Conservation (phyloP, 2,797 vertebrate species). For the Rhabdophis nuchalis region DNA sequence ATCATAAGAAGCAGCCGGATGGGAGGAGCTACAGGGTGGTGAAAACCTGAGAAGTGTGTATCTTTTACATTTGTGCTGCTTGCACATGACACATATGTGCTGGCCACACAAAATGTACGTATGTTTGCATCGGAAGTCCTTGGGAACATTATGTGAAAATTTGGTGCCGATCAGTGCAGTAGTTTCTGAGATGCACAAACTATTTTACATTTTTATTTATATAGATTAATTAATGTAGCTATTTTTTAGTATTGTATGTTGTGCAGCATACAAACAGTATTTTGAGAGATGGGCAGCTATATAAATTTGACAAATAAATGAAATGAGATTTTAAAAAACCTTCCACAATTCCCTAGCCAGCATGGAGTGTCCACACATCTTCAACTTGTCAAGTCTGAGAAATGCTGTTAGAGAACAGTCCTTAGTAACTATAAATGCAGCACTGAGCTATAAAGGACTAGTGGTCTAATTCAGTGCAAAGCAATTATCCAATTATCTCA, state of each 20-base stretch:
- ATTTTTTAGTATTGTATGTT: neutral
- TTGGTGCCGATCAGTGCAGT: no score
- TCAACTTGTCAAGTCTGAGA: neutral
- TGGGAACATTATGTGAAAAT: no score
- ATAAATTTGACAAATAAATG: neutral
- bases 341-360: neutral
- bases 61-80: no score
- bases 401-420: neutral
- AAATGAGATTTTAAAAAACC: neutral
- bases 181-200: no score
- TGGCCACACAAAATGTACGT: no score
- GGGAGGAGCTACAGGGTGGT: no score
- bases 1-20: no score
- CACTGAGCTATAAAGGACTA: neutral
- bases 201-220: no score
- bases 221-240: neutral
- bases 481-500: neutral
- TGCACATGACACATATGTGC: no score
- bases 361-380: neutral
- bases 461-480: neutral
- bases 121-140: no score
- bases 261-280: neutral
- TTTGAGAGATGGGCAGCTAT: neutral
- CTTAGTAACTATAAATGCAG: neutral
- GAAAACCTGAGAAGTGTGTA: no score